These are phyloP conservation scores for Crocodylus rhombifer DNA, from an alignment of 2,797 vertebrate species.

Conservation along the genomic window DNA sequence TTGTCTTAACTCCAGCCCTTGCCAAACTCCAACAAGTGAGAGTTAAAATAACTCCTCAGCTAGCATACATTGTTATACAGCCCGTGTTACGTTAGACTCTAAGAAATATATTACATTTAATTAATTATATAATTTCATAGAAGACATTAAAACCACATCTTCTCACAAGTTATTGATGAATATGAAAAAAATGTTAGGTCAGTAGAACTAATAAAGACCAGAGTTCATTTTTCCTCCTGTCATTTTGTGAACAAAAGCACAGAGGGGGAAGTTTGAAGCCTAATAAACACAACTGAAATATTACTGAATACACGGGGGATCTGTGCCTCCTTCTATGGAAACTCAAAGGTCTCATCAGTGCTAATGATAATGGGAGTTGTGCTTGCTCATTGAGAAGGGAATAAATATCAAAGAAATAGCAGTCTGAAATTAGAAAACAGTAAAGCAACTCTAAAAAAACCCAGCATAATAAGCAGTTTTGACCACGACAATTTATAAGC, in stretches of 20 bases:
- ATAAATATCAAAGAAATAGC: neutral
- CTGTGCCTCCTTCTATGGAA: neutral
- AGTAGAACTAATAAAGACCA: neutral
- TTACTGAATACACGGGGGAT: neutral
- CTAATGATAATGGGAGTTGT: neutral
- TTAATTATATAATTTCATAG: neutral
- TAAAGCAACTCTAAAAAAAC: neutral
- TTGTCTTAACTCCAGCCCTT: no score
- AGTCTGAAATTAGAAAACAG: neutral
- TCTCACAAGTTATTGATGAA: neutral
- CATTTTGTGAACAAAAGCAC: neutral
- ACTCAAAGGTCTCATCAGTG: neutral
- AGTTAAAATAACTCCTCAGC: no score
- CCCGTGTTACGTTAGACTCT: neutral
- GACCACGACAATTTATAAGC: neutral
- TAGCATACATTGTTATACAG: no score
- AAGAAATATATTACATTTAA: neutral
- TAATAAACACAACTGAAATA: neutral
- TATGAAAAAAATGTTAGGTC: neutral
- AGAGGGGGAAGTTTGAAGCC: neutral
- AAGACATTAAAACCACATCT: neutral
- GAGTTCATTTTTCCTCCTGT: neutral
- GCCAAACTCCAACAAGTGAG: no score
- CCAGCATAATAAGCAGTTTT: neutral
- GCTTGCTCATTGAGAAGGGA: neutral